These are phyloP conservation scores for Archips xylosteana DNA, from an alignment of 2,888 invertebrate species.

Conservation along the genomic window DNA sequence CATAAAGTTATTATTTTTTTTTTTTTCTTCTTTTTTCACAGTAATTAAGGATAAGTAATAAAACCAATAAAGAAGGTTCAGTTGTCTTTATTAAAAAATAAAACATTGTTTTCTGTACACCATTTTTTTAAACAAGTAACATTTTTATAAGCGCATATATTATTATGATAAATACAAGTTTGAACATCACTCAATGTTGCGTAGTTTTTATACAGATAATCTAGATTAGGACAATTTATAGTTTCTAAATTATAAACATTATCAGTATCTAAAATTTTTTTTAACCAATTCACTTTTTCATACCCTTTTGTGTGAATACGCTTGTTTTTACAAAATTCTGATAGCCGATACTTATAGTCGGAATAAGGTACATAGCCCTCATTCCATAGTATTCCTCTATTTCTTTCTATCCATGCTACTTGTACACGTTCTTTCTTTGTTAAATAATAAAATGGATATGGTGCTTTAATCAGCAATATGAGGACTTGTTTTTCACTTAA, in stretches of 20 bases:
- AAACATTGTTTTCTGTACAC: slow-evolving; percentile 22
- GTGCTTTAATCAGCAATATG: slow-evolving; percentile 38
- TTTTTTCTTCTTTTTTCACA: too few relatives aligned
- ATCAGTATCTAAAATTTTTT: slow-evolving; percentile 7
- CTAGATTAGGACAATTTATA: slow-evolving; percentile 9
- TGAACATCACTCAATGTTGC: slow-evolving; percentile 4
- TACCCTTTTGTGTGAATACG: slow-evolving; percentile 13
- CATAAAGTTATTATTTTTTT: too few relatives aligned
- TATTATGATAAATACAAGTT: slow-evolving; percentile 24
- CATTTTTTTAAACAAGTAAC: slow-evolving; percentile 27
- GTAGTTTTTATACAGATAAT: not conserved
- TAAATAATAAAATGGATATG: slow-evolving; percentile 44
- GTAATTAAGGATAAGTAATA: not conserved
- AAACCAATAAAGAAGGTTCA: not conserved
- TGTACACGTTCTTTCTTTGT: slow-evolving; percentile 42
- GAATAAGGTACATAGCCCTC: not conserved
- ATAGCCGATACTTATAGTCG: not conserved
- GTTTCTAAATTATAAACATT: slow-evolving; percentile 28
- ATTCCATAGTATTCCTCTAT: too few relatives aligned
- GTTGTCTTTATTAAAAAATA: slow-evolving; percentile 8
- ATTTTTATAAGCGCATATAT: slow-evolving; percentile 27
- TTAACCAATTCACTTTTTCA: slow-evolving; percentile 25
- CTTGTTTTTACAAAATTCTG: slow-evolving; percentile 3
- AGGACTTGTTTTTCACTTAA: slow-evolving; percentile 16
- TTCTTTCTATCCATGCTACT: slow-evolving; percentile 8